Evolutionary conservation across 2,888 invertebrate species (phyloP), one percentile per base, ranked within the genome.

Genomic region (Hyposoter didymator): DNA sequence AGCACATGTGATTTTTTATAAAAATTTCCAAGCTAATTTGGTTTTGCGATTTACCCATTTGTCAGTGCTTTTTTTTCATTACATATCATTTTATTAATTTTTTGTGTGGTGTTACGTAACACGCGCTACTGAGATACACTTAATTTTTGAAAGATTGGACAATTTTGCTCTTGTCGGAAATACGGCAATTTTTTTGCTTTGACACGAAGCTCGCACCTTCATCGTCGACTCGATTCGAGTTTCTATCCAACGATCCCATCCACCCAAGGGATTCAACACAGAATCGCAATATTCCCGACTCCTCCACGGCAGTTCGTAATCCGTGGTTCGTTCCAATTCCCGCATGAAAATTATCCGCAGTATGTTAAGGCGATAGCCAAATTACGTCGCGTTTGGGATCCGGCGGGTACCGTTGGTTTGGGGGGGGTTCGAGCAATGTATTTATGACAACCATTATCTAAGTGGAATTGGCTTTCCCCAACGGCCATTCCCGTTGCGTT

Each of bases 361-460:
- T 83, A 87, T 86, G 87, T 88, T 83, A 86, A 87, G 86, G 84
- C 82, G 82, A 88, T 84, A 87, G 86, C 84, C 87, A 85, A 86
- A 88, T 89, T 78, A 87, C 84, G 82, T 82, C 82, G 76, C 73
- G 84, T 59, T 79, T 81, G 85, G 83, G 73, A 73, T 76, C 70
- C 66, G 72, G 79, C 28, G 66, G 69, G 62, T 32, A 47, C 59
- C 32, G 64, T 14, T 49, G 12, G 52, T n/a, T n/a, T n/a, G 64
- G 74, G 66, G 69, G 12, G 49, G 35, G 62, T 55, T 75, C 78
- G 39, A 78, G 76, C 75, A 84, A 81, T 62, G 83, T 88, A 86
- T 90, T 88, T 87, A 88, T 85, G 87, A 89, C 88, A 88, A 88
- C 78, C 82, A 86, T 86, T 84, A 81, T 85, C 83, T 85, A 87